Base-by-base conservation (phyloP, 2,113 vertebrate species). In the Syrmaticus mikado region DNA sequence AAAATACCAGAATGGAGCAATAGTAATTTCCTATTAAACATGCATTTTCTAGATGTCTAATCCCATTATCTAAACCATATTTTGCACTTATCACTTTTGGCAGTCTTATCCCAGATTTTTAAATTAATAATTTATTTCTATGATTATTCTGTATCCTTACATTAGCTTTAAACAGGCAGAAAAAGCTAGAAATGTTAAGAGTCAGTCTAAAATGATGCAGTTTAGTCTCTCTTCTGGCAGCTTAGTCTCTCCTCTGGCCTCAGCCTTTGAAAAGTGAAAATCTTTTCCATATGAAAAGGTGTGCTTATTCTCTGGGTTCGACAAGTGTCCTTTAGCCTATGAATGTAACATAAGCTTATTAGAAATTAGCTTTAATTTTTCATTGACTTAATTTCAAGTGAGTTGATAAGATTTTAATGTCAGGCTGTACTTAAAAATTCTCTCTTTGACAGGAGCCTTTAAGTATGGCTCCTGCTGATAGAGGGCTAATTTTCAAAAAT, bases 301-400 rank as follows among this genome's bases (percentile, higher is more conserved):
- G 28, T 77, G 67, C 85, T 94, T 89, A 27, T 46, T 67, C 70
- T 41, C 61, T 32, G 55, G n/a, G 60, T 92, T 93, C 55, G 1
- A 83, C 78, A 89, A 87, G 95, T 95, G 84, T 73, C 93, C 86
- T 89, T 91, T 92, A 97, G 88, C 75, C 91, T 96, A 94, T 94
- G 90, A 87, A 95, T 95, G 92, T 89, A 95, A 87, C 92, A 91
- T 94, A 93, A 95, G 91, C 97, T 97, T 96, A 97, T 97, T 97
- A 96, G 96, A 98, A 98, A 98, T 97, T 93, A 92, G 96, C 97
- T 98, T 98, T 95, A 94, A 98, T 98, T 98, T 98, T 98, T 98
- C 95, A 97, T 97, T 97, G 97, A 98, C 98, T 98, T 99, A 98
- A 99, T 98, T 99, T 98, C 98, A 98, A 98, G 97, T 96, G 97